Conservation (phyloP, 2,888 invertebrate genomes). For the Lepidonotus clava region DNA sequence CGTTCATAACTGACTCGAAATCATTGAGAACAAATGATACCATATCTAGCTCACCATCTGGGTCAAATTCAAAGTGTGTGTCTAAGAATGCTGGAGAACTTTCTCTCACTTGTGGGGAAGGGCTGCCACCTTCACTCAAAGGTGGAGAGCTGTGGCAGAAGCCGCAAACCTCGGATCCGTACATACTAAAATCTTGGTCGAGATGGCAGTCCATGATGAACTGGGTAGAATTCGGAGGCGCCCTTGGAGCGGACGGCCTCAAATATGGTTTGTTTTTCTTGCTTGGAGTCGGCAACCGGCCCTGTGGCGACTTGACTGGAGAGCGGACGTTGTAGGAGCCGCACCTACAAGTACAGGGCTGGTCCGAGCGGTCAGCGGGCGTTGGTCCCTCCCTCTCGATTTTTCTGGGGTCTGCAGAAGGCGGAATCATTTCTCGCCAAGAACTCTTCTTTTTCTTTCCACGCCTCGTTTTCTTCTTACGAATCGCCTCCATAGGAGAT, state of each 20-base stretch:
- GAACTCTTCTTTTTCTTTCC: background rate
- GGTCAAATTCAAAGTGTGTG: background rate
- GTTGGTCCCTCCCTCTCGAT: background rate
- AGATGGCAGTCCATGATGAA: slow-evolving; percentile 49
- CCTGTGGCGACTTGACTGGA: background rate
- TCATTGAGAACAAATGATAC: background rate
- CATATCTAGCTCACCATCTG: background rate
- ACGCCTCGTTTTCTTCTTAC: slow-evolving; percentile 23
- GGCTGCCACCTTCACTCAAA: background rate
- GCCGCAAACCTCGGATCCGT: background rate
- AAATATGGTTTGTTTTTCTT: slow-evolving; percentile 26
- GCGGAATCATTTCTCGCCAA: background rate
- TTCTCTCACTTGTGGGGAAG: background rate
- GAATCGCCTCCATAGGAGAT: background rate
- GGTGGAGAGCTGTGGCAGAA: background rate
- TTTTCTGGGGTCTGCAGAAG: background rate
- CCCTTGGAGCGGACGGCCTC: slow-evolving; percentile 35
- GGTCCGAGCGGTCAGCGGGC: background rate
- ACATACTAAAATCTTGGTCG: slow-evolving; percentile 4
- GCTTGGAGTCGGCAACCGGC: background rate
- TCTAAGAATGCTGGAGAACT: background rate
- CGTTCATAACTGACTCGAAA: slow-evolving; percentile 9
- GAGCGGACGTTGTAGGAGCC: background rate
- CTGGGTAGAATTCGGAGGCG: slow-evolving; percentile 53
- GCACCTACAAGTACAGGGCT: background rate